Conservation (phyloP, 2,797 vertebrate genomes). For the Gymnopithys bicolor region DNA sequence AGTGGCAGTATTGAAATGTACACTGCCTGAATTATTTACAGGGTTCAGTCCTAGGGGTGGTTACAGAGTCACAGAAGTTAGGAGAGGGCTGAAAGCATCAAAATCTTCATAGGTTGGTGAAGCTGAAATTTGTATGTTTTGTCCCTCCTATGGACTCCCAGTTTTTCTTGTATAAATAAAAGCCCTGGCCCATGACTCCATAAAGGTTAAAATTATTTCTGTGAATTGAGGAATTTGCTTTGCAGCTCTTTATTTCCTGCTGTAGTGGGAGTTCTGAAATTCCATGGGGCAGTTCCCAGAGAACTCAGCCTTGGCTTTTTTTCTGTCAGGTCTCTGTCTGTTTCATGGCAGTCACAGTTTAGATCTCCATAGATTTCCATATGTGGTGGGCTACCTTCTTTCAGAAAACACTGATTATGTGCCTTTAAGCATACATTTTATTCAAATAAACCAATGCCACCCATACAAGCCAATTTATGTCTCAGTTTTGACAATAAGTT, state of each 20-base stretch:
- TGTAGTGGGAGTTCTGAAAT: neutral
- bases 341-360: neutral
- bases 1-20: neutral
- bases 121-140: neutral
- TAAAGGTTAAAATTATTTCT: neutral
- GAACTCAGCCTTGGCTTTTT: neutral
- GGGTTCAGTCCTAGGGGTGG: neutral
- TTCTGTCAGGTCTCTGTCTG: neutral
- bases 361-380: neutral
- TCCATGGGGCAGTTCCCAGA: neutral
- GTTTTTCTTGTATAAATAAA: neutral
- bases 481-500: neutral
- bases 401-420: neutral
- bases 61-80: neutral
- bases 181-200: neutral
- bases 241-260: neutral
- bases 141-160: neutral
- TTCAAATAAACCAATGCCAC: neutral
- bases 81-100: neutral
- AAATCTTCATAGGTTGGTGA: neutral
- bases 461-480: neutral
- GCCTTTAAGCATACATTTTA: neutral
- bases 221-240: neutral
- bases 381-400: neutral
- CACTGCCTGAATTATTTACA: neutral